Evolutionary conservation across 1,140 invertebrate genomes (phyloP), one percentile per base, ranked within the genome.

Genomic region (Anagrus nilaparvatae): DNA sequence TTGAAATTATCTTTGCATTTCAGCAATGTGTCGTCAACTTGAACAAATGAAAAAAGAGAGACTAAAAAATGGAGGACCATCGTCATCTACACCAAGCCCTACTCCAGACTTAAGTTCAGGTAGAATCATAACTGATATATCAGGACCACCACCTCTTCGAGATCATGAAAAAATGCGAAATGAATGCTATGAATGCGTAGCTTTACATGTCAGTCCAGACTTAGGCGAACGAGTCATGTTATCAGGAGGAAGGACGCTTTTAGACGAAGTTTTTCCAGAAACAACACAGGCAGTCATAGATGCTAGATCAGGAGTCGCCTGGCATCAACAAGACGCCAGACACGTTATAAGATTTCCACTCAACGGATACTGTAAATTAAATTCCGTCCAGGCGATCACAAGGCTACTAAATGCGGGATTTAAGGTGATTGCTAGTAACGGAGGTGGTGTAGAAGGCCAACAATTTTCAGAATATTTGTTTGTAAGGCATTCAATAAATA

Each of bases 401-500:
- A 78, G 87, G 56, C 74, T 94, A 17, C 69, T 93, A n/a, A 91
- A 90, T 61, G 73, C 80, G 43, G 80, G 81, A 23, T 93, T 93
- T 60, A 72, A 73, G 43, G 75, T 93, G 29, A 77, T 81, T 8
- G 87, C 87, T 1, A 87, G 85, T 54, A 88, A 84, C 53, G 87
- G 87, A 0, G 87, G 87, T 7, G 87, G 87, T 7, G 87, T 91
- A 9, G 88, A 92, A 56, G 86, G 86, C 1, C 88, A 92, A 59
- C 87, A 92, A 63, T 92, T 91, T 69, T 90, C 85, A 53, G 89
- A 93, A 65, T 94, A 92, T 66, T 70, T 94, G 41, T 87, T 93
- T 60, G 77, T 85, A 16, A 68, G 84, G 46, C 80, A 78, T 48
- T 55, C 51, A 5, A 27, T 49, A 37, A 61, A 60, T 38, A 60